Base-by-base conservation (phyloP, 37 sponge, comb jelly and placozoan species). In the Beroe ovata region DNA sequence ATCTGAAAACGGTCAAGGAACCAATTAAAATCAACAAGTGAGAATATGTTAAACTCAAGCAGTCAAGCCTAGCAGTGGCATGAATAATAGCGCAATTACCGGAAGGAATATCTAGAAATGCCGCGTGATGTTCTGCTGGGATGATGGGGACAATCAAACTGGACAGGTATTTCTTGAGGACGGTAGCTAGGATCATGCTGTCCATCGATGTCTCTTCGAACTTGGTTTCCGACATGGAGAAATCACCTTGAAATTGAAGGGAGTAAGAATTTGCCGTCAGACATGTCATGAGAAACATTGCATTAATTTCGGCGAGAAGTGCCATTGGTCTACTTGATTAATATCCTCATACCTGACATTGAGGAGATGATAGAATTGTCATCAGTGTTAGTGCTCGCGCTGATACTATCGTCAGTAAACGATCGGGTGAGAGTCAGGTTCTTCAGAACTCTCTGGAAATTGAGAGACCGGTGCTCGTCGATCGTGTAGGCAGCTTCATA, bases 131-230 rank as follows among this genome's bases (percentile, higher is more conserved):
- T 54, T 77, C 84, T 21, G 84, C 54, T 19, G 84, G 84, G 11
- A 77, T 77, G 4, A 77, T 4, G 33, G 84, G 54, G 1, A 77
- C 33, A 2, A 77, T 42, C 0, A 77, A 25, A 41, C 54, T 77
- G 22, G 84, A 33, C 16, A 77, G 84, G 84, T 77, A 77, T 77
- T 35, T 77, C 54, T 77, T 77, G 42, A 77, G 84, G n/a, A 77
- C 84, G 28, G 84, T 77, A 14, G 84, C 84, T 20, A 77, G 47
- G 16, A 77, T 77, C 16, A 35, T 77, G 47, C 84, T 36, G 28
- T 77, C 84, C 84, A 77, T 77, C 0, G 54, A 42, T 6, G 35
- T 33, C 23, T 77, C 84, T 20, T 77, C 84, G 26, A 42, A 77
- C 33, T 30, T 29, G 16, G 54, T 77, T 42, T 77, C 84, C 25